Evolutionary conservation across 2,888 invertebrate genomes (phyloP), one percentile per base, ranked within the genome.

Genomic region (Imbricaverruca yamaguchii): DNA sequence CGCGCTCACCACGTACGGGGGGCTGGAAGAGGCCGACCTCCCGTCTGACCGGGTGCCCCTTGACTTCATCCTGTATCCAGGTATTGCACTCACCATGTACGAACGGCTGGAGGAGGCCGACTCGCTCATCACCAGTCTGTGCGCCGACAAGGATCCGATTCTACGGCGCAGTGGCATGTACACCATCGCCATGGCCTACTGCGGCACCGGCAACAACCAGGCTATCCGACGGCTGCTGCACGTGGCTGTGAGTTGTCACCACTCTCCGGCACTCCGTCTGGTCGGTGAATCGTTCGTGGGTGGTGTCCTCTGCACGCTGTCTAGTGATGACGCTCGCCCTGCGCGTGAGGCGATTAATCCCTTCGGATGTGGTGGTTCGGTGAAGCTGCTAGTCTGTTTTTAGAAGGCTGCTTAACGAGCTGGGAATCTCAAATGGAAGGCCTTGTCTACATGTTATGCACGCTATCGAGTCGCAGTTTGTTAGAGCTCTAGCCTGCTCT

Each of bases 111-210:
- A 99, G 87, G 97, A 98, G 87, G 98, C 98, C 15, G 98, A 99
- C 89, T 92, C 94, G 10, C 90, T 98, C 81, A 95, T 98, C 79
- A 93, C 94, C 84, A 94, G 94, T 84, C 90, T 99, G 80, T 91
- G 93, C 83, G 91, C 93, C 82, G 98, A 98, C 87, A 98, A 98
- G 83, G 86, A 86, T 83, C 83, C 83, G 39, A 84, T 84, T 79
- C 69, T 84, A 80, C 79, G 84, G 85, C 92, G 98, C 83, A 96
- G 97, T 80, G 99, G 97, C 83, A 98, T 98, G 92, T 98, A 98
- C 89, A 98, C 98, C 0, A 90, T 99, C 81, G 98, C 98, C 1
- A 97, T 98, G 92, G 98, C 98, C 0, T 98, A 98, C 87, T 97
- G 96, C 87, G 99, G 99, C 81, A 97, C 97, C 18, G 98, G 98